Base-by-base conservation (phyloP, 2,113 vertebrate genomes). In the Tichodroma muraria region DNA sequence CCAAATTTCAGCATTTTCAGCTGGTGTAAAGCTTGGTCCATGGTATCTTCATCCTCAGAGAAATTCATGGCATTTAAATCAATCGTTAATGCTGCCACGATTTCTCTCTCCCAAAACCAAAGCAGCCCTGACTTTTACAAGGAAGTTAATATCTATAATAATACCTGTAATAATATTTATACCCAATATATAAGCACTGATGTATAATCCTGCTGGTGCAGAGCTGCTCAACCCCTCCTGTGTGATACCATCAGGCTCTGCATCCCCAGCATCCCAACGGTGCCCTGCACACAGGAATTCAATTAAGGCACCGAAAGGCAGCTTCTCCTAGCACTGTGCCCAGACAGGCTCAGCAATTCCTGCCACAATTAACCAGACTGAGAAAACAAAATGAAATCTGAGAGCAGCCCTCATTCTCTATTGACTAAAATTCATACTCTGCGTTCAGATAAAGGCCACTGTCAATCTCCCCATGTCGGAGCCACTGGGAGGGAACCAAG, bases 361-460 rank as follows among this genome's bases (percentile, higher is more conserved):
- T 94, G 95, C 85, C 92, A 90, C 93, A 96, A 96, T 97, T 96
- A 97, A 93, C 88, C 59, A 57, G 72, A 35, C 77, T 22, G 53
- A 89, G 90, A 89, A 96, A 93, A 80, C 65, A 77, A 76, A 93
- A 57, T 79, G 89, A 82, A 95, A 97, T 79, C 78, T 52, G 85
- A 92, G 93, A 89, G 88, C 64, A 81, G 76, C 69, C 57, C 82
- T 97, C 88, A 89, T 90, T 92, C 85, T 75, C 83, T 93, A 71
- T 83, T 91, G 88, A 90, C 90, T 86, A 30, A 76, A 94, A 90
- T 94, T 80, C 91, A 77, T 35, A 19, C 66, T 94, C 89, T 60
- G 93, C 93, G 85, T 35, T 61, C 87, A 95, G 93, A 96, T 94
- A 96, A 97, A 97, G 96, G 94, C 90, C 94, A 80, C 92, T 93